These are phyloP conservation scores for Drosophila sucinea DNA, from an alignment of 1,140 invertebrate species.

Conservation along the genomic window DNA sequence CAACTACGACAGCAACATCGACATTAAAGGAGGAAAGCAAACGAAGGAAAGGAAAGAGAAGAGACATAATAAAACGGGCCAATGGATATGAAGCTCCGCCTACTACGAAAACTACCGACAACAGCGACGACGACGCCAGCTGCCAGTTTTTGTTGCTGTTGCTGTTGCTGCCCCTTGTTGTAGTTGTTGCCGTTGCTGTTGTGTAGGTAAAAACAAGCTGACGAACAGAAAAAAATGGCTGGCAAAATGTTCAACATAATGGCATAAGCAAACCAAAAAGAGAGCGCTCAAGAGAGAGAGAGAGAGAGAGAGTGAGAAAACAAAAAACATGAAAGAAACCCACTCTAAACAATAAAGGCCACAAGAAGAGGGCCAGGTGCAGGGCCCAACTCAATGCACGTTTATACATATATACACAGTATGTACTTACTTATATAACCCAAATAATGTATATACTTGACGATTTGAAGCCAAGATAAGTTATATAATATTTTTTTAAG, in stretches of 20 bases:
- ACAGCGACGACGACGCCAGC: slow-evolving; percentile 44
- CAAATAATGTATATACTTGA: background rate
- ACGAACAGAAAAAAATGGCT: slow-evolving; percentile 64
- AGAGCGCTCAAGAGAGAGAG: slow-evolving; percentile 15
- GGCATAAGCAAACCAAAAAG: slow-evolving; percentile 36
- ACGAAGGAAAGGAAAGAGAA: slow-evolving; percentile 60
- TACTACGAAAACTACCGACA: slow-evolving; percentile 76
- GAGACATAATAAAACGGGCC: slow-evolving; percentile 79
- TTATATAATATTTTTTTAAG: background rate
- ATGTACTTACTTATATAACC: slow-evolving; percentile 4
- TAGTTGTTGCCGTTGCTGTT: slow-evolving; percentile 31
- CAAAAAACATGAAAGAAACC: slow-evolving; percentile 19
- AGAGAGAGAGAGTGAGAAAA: background rate
- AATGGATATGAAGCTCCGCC: slow-evolving; percentile 83
- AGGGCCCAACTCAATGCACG: background rate
- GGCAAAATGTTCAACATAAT: slow-evolving; percentile 59
- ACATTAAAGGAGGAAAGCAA: slow-evolving; percentile 41
- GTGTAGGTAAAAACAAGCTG: slow-evolving; percentile 65
- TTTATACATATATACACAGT: background rate
- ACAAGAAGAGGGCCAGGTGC: slow-evolving; percentile 24
- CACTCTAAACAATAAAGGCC: slow-evolving; percentile 35
- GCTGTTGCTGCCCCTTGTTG: slow-evolving; percentile 27
- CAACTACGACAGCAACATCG: slow-evolving; percentile 45
- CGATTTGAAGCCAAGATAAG: background rate
- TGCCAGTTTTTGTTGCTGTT: slow-evolving; percentile 51